Evolutionary conservation across 2,888 invertebrate genomes (phyloP).

Genomic region (Eilema depressum): DNA sequence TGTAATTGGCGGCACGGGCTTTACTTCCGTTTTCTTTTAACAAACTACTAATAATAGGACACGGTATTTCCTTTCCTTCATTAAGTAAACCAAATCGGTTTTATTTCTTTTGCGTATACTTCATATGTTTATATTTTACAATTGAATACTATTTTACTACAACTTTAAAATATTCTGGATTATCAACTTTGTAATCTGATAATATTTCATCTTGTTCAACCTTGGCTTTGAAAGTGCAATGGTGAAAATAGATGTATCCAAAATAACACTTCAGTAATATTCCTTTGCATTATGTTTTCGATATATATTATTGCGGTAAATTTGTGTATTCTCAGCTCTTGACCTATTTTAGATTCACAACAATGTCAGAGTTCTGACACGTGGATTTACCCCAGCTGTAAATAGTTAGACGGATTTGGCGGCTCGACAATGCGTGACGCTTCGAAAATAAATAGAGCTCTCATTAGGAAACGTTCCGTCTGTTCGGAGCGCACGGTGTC

Average conservation of each 20-base stretch:
- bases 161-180: not conserved
- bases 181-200: not conserved
- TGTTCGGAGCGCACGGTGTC: slow-evolving; percentile 42
- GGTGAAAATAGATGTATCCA: slow-evolving; percentile 1
- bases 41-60: slow-evolving; percentile 53
- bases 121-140: not conserved
- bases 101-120: not conserved
- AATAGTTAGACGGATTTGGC: slow-evolving; percentile 51
- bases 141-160: not conserved
- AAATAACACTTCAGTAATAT: not conserved
- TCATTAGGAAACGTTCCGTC: slow-evolving; percentile 55
- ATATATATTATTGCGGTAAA: slow-evolving; percentile 44
- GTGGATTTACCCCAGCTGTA: slow-evolving; percentile 58
- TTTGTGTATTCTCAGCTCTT: slow-evolving; percentile 51
- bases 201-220: not conserved
- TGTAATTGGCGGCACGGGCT: slow-evolving; percentile 83
- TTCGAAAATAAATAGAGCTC: slow-evolving; percentile 52
- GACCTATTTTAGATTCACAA: slow-evolving; percentile 63
- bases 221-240: not conserved
- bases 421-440: slow-evolving; percentile 37
- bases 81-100: slow-evolving; percentile 7
- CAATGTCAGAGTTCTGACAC: slow-evolving; percentile 61
- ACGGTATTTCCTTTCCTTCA: slow-evolving; percentile 40
- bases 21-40: slow-evolving; percentile 73
- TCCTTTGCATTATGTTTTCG: slow-evolving; percentile 47